phyloP scores from a whole-genome alignment of 2,797 vertebrate genomes.

The Arctocebus calabarensis region DNA sequence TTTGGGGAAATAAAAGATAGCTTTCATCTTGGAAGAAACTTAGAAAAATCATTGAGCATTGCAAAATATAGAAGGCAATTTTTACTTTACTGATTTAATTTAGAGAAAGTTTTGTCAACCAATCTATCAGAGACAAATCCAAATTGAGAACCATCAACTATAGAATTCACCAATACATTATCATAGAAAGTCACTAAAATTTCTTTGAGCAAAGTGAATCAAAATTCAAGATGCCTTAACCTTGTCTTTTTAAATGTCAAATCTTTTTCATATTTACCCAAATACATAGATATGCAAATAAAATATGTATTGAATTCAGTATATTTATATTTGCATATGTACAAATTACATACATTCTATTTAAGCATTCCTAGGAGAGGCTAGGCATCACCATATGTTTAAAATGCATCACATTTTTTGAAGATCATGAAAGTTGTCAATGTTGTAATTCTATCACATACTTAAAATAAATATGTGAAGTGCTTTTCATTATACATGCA shows the following conservation, averaged over 20 bases:
- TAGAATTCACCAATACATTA: slow-evolving; percentile 3
- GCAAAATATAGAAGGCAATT: background rate
- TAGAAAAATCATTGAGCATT: background rate
- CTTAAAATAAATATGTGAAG: slow-evolving; percentile 84
- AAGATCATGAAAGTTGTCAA: slow-evolving; percentile 87
- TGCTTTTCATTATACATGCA: slow-evolving; percentile 86
- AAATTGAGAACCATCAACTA: background rate
- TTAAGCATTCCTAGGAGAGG: slow-evolving; percentile 78
- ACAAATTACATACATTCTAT: slow-evolving; percentile 60
- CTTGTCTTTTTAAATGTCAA: slow-evolving; percentile 71
- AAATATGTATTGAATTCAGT: slow-evolving; percentile 35
- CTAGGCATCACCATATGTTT: slow-evolving; percentile 84
- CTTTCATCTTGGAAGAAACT: background rate
- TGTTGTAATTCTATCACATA: slow-evolving; percentile 87
- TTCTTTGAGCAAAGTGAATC: background rate
- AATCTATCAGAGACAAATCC: background rate
- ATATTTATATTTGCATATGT: slow-evolving; percentile 53
- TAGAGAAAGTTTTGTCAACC: background rate
- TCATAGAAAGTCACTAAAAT: slow-evolving; percentile 4
- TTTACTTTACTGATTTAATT: background rate
- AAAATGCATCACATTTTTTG: slow-evolving; percentile 83
- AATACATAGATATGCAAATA: slow-evolving; percentile 14
- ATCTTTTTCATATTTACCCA: slow-evolving; percentile 31
- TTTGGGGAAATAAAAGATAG: background rate
- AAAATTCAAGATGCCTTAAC: background rate